Evolutionary conservation across 1,140 invertebrate genomes (phyloP).

Genomic region (Brachionus asplanchnoidis): DNA sequence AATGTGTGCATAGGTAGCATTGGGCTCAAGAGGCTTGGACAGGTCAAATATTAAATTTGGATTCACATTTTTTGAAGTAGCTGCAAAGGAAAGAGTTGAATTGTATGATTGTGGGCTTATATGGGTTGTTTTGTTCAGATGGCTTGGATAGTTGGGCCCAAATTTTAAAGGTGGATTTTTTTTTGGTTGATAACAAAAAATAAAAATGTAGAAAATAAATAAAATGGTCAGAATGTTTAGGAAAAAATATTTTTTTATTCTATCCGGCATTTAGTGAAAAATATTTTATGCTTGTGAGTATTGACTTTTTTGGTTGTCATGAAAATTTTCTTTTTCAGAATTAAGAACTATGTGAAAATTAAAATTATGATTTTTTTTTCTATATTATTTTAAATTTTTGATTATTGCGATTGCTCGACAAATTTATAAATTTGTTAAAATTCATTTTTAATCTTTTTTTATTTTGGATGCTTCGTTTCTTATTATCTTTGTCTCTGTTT

Average conservation of each 20-base stretch:
- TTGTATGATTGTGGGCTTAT: too few relatives aligned
- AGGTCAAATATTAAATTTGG: neutral
- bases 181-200: neutral
- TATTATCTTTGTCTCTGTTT: too few relatives aligned
- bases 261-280: neutral
- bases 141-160: neutral
- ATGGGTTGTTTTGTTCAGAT: too few relatives aligned
- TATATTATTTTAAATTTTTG: neutral
- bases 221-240: neutral
- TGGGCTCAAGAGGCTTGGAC: neutral
- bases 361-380: neutral
- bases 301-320: neutral
- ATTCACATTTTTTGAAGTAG: neutral
- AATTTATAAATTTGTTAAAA: too few relatives aligned
- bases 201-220: neutral
- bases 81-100: too few relatives aligned
- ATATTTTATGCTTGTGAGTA: neutral
- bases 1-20: neutral
- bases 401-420: neutral
- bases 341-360: neutral
- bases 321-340: neutral
- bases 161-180: neutral
- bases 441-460: too few relatives aligned
- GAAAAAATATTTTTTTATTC: neutral
- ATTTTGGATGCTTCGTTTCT: too few relatives aligned